Conservation (phyloP, 1,140 invertebrate species). For the Dreissena polymorpha region DNA sequence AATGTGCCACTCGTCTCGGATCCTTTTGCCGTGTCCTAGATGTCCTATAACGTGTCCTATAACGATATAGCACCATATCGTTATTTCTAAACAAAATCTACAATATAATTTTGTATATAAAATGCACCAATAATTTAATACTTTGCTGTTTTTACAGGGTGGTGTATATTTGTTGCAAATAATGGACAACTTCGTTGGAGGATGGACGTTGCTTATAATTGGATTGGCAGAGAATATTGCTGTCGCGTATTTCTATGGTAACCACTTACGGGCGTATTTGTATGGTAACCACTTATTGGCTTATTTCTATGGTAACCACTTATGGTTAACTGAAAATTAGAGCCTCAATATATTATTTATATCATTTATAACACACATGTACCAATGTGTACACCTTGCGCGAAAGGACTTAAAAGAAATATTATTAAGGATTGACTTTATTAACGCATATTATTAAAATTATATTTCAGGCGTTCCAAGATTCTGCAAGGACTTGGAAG, state of each 20-base stretch:
- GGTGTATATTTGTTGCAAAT: slow-evolving; percentile 92
- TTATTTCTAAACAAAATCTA: too few species aligned
- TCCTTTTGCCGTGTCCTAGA: too few species aligned
- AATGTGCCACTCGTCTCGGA: too few species aligned
- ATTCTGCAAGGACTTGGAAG: slow-evolving; percentile 69
- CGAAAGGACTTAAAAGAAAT: too few species aligned
- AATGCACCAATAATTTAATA: neutral
- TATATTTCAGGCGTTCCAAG: slow-evolving; percentile 62
- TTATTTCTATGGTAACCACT: neutral
- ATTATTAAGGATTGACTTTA: neutral
- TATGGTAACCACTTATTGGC: neutral
- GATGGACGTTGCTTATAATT: slow-evolving; percentile 91
- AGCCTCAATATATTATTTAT: neutral
- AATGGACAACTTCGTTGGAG: slow-evolving; percentile 93
- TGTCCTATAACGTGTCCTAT: too few species aligned
- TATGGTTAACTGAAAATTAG: neutral
- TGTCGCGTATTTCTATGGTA: slow-evolving; percentile 71
- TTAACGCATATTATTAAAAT: neutral
- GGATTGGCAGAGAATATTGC: slow-evolving; percentile 70
- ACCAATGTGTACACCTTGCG: too few species aligned
- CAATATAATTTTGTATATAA: neutral
- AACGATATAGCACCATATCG: too few species aligned
- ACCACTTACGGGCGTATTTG: slow-evolving; percentile 17
- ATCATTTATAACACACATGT: too few species aligned
- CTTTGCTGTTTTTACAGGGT: slow-evolving; percentile 74